These are phyloP conservation scores for Sinosuthora webbiana DNA, from an alignment of 2,113 vertebrate genomes.

Conservation along the genomic window DNA sequence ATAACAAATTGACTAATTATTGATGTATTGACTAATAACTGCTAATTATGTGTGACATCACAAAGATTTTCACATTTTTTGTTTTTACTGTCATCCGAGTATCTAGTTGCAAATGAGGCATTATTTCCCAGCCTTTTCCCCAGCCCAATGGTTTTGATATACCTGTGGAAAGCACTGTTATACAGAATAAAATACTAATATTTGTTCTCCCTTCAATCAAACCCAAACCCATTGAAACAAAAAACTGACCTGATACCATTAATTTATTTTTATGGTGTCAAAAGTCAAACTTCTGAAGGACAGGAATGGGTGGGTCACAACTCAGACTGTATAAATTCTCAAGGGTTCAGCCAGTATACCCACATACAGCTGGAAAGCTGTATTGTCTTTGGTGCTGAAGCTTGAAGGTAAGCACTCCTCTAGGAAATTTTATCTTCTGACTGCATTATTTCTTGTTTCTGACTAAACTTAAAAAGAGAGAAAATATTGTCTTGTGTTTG, in stretches of 20 bases:
- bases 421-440: neutral
- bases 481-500: neutral
- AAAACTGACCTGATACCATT: neutral
- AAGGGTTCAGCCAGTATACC: neutral
- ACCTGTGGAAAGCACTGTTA: neutral
- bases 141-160: neutral
- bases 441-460: neutral
- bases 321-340: conserved; percentile 30
- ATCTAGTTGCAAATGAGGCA: neutral
- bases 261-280: conserved; percentile 23
- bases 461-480: neutral
- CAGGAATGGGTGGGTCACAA: neutral
- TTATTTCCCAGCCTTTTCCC: neutral
- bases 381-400: conserved; percentile 20
- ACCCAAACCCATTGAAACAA: neutral
- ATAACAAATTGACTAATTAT: neutral
- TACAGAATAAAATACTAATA: neutral
- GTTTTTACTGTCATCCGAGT: neutral
- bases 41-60: neutral
- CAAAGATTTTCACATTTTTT: neutral
- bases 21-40: neutral
- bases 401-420: conserved; percentile 26
- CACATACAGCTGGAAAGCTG: conserved; percentile 36
- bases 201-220: conserved; percentile 4
- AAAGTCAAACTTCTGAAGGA: conserved; percentile 13